A percentile compares a stretch with the other conserved stretches of the same genome.
Evolutionary conservation across 2,797 vertebrate genomes (phyloP).

Genomic region (Halcyon smyrnensis): DNA sequence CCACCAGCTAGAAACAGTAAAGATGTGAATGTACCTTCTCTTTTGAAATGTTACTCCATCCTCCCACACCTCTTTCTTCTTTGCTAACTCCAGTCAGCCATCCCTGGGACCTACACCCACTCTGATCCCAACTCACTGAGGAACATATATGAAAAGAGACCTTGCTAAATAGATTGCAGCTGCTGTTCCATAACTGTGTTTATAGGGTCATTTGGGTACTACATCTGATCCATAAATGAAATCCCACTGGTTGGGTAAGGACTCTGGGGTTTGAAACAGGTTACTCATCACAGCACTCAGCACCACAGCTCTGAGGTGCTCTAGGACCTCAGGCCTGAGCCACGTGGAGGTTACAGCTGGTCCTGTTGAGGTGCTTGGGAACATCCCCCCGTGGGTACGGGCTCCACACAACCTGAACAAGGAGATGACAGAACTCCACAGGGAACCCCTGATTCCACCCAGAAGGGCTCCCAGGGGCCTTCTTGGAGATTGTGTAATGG

Average conservation of each 20-base stretch:
- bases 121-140: background rate
- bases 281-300: background rate
- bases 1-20: background rate
- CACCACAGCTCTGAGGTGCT: background rate
- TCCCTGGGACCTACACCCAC: background rate
- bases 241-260: background rate
- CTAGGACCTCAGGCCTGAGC: background rate
- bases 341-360: background rate
- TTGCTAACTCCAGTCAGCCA: background rate
- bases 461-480: accelerated
- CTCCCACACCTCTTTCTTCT: background rate
- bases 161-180: background rate
- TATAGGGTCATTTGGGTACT: background rate
- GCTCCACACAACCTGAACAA: background rate
- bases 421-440: background rate
- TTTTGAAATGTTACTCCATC: background rate
- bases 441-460: too few relatives aligned
- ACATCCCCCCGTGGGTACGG: background rate
- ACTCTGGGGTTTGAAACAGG: background rate
- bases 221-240: background rate
- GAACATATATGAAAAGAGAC: background rate
- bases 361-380: background rate
- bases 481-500: background rate
- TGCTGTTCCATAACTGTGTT: background rate
- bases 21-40: background rate